phyloP scores from a whole-genome alignment of 2,797 vertebrate genomes.

The Orestias chungarensis region DNA sequence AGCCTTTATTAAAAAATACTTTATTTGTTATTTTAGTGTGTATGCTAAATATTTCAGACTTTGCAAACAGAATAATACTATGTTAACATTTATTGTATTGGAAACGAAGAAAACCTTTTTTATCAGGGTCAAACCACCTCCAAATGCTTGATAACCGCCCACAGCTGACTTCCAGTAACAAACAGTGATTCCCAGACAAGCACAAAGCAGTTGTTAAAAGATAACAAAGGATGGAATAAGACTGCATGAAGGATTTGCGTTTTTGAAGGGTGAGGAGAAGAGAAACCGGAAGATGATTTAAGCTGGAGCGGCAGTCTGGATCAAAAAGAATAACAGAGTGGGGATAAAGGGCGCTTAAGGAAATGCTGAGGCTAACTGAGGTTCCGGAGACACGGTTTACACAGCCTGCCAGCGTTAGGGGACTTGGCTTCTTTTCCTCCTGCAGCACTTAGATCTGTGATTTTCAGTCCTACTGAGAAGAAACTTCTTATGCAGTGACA shows the following conservation, averaged over 20 bases:
- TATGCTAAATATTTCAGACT: background rate
- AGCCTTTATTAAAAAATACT: background rate
- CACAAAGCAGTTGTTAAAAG: slow-evolving; percentile 32
- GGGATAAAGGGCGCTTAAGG: slow-evolving; percentile 71
- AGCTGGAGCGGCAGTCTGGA: slow-evolving; percentile 72
- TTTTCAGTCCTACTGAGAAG: slow-evolving; percentile 28
- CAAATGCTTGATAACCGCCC: background rate
- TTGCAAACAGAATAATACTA: slow-evolving; percentile 23
- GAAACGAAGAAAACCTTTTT: slow-evolving; percentile 34
- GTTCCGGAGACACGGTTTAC: slow-evolving; percentile 73
- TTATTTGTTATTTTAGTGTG: background rate
- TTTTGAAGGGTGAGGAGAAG: slow-evolving; percentile 37
- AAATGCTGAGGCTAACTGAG: slow-evolving; percentile 66
- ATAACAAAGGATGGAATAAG: slow-evolving; percentile 14
- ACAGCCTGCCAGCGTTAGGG: slow-evolving; percentile 70
- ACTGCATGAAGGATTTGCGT: background rate
- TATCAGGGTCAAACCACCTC: slow-evolving; percentile 17
- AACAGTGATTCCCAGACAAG: slow-evolving; percentile 21
- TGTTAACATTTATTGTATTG: slow-evolving; percentile 29
- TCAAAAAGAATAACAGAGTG: slow-evolving; percentile 70
- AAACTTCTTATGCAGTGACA: slow-evolving; percentile 30
- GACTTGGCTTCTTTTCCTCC: slow-evolving; percentile 40
- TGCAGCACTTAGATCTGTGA: slow-evolving; percentile 20
- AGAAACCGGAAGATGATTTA: slow-evolving; percentile 51
- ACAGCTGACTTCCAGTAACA: background rate